phyloP scores from a whole-genome alignment of 2,888 invertebrate genomes.

The Andricus quercusramuli region DNA sequence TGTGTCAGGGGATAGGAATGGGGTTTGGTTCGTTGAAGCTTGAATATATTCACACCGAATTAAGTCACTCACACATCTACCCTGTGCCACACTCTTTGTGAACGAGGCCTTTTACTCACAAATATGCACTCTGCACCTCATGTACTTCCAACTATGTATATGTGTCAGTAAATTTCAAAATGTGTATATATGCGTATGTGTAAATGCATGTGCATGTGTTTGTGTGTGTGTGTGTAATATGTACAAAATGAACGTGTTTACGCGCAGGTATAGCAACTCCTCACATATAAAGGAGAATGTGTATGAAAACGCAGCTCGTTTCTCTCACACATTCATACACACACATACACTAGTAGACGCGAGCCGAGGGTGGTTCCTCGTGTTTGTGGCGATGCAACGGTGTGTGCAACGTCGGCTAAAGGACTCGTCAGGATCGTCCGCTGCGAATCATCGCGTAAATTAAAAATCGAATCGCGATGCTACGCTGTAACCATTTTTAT shows the following conservation, averaged over 20 bases:
- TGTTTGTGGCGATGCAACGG: conserved; percentile 38
- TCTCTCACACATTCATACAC: neutral
- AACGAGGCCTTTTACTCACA: conserved; percentile 67
- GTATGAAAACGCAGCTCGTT: conserved; percentile 17
- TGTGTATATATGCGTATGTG: conserved; percentile 50
- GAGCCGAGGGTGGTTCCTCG: conserved; percentile 34
- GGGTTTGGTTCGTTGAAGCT: conserved; percentile 63
- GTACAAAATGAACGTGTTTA: conserved; percentile 35
- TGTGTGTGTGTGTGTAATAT: conserved; percentile 17
- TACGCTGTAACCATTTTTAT: conserved; percentile 36
- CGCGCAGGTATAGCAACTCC: conserved; percentile 33
- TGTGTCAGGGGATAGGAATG: conserved; percentile 42
- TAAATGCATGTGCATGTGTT: conserved; percentile 7
- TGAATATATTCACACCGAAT: conserved; percentile 67
- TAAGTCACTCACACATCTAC: conserved; percentile 71
- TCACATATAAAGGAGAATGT: neutral
- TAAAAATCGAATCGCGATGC: conserved; percentile 40
- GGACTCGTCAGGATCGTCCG: conserved; percentile 39
- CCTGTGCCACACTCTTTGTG: conserved; percentile 32
- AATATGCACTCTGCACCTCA: conserved; percentile 43
- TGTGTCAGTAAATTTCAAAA: conserved; percentile 51
- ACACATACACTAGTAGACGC: neutral
- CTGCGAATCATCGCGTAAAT: conserved; percentile 40
- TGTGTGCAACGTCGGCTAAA: conserved; percentile 40
- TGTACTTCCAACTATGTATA: neutral